Conservation (phyloP, 2,888 invertebrate genomes). For the Stenoptilia bipunctidactyla region DNA sequence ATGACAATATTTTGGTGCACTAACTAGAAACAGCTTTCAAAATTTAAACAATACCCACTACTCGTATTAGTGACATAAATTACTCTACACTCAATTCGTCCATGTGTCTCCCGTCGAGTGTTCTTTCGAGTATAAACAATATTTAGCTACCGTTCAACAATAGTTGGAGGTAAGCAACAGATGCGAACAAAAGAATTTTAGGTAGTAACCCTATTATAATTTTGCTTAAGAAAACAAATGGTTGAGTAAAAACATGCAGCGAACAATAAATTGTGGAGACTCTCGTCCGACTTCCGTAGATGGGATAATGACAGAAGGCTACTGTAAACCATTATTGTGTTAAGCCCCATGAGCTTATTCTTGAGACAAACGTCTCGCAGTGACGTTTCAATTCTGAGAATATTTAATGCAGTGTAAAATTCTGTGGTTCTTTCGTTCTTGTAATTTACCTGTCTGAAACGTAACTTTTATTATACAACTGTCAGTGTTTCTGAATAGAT, state of each 20-base stretch:
- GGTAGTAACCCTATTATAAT: conserved; percentile 56
- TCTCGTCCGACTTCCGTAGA: conserved; percentile 42
- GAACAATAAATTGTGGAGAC: conserved; percentile 39
- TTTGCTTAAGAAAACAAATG: conserved; percentile 48
- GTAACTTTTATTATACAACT: no score
- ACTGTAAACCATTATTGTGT: conserved; percentile 36
- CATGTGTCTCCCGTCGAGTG: conserved; percentile 59
- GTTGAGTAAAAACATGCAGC: conserved; percentile 37
- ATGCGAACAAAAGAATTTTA: conserved; percentile 44
- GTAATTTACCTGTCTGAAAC: no score
- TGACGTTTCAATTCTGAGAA: conserved; percentile 34
- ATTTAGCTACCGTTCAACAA: conserved; percentile 56
- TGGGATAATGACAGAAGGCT: conserved; percentile 44
- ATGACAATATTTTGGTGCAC: conserved; percentile 10
- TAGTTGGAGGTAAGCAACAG: conserved; percentile 47
- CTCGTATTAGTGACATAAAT: conserved; percentile 55
- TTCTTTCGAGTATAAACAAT: conserved; percentile 56
- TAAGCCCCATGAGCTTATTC: conserved; percentile 39
- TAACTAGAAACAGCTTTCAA: conserved; percentile 31
- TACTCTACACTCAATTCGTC: conserved; percentile 37
- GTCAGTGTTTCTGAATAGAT: no score
- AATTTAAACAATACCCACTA: conserved; percentile 54
- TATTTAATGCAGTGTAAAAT: conserved; percentile 1
- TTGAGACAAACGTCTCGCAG: conserved; percentile 35
- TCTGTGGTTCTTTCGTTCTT: conserved; percentile 1